phyloP scores from a whole-genome alignment of 2,888 invertebrate species.

The Phaonia tiefii region DNA sequence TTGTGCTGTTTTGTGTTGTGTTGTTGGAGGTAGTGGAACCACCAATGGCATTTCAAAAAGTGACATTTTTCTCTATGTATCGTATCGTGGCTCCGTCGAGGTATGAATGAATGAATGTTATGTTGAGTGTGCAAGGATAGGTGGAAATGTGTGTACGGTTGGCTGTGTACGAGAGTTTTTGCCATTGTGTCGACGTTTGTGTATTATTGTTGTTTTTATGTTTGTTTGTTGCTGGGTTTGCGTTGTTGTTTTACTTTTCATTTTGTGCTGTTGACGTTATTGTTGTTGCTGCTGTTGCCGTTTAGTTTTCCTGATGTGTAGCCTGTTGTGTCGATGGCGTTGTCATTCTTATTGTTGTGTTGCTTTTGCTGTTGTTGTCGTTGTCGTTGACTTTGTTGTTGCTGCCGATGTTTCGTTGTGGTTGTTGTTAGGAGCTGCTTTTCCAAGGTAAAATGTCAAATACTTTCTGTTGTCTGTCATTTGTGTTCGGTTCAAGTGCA shows the following conservation, averaged over 20 bases:
- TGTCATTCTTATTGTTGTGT: slow-evolving; percentile 33
- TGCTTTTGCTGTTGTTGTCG: slow-evolving; percentile 30
- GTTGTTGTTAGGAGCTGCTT: too few species aligned
- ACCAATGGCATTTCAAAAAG: slow-evolving; percentile 79
- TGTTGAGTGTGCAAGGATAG: slow-evolving; percentile 30
- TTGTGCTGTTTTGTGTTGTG: slow-evolving; percentile 51
- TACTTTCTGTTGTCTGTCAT: slow-evolving; percentile 75
- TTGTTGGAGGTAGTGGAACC: slow-evolving; percentile 70
- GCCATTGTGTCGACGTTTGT: slow-evolving; percentile 8
- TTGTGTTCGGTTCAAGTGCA: slow-evolving; percentile 71
- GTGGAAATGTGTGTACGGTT: too few species aligned
- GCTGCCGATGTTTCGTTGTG: slow-evolving; percentile 44
- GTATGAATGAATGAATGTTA: not conserved
- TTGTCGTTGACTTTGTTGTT: slow-evolving; percentile 29
- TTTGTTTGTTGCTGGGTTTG: slow-evolving; percentile 57
- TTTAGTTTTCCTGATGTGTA: too few species aligned
- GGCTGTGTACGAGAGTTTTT: not conserved
- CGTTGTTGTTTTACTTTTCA: too few species aligned
- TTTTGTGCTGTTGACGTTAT: slow-evolving; percentile 1
- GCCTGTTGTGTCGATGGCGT: slow-evolving; percentile 26
- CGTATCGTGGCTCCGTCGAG: slow-evolving; percentile 3
- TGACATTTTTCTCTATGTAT: slow-evolving; percentile 77
- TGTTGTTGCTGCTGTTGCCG: not conserved
- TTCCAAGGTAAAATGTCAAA: slow-evolving; percentile 79
- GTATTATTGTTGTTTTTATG: slow-evolving; percentile 66